phyloP scores from a whole-genome alignment of 2,888 invertebrate genomes.

The Gerris lacustris region DNA sequence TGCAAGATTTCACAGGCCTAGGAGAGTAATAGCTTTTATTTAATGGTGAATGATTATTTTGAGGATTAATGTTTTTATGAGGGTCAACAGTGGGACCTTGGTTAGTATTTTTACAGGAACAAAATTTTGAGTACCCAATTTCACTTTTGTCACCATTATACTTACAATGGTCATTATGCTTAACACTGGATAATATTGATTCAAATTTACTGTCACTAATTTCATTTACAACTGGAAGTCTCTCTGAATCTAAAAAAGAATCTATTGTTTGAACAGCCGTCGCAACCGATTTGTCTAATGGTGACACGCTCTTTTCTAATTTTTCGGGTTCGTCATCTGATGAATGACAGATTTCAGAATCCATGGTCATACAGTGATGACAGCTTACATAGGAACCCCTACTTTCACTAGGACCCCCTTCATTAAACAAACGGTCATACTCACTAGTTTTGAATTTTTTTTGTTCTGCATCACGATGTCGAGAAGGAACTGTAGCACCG shows the following conservation, averaged over 20 bases:
- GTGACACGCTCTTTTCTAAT: background rate
- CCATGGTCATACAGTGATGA: background rate
- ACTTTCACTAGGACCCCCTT: background rate
- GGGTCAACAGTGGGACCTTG: background rate
- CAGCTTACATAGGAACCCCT: background rate
- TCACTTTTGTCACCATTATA: background rate
- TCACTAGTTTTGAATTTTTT: background rate
- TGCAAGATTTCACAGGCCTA: background rate
- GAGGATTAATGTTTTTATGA: no score
- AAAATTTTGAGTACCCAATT: background rate
- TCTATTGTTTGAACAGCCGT: slow-evolving; percentile 20
- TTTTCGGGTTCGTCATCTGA: background rate
- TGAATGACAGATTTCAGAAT: background rate
- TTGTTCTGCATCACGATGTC: background rate
- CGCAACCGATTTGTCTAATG: slow-evolving; percentile 12
- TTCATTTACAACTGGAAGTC: slow-evolving; percentile 1
- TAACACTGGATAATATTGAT: background rate
- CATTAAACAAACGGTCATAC: no score
- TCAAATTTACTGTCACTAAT: background rate
- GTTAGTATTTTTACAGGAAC: background rate
- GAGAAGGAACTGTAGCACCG: background rate
- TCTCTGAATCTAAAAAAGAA: slow-evolving; percentile 15
- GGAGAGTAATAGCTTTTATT: background rate
- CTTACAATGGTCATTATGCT: background rate
- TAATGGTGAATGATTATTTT: slow-evolving; percentile 1